Base-by-base conservation (phyloP, 2,797 vertebrate species). In the Carduelis carduelis region DNA sequence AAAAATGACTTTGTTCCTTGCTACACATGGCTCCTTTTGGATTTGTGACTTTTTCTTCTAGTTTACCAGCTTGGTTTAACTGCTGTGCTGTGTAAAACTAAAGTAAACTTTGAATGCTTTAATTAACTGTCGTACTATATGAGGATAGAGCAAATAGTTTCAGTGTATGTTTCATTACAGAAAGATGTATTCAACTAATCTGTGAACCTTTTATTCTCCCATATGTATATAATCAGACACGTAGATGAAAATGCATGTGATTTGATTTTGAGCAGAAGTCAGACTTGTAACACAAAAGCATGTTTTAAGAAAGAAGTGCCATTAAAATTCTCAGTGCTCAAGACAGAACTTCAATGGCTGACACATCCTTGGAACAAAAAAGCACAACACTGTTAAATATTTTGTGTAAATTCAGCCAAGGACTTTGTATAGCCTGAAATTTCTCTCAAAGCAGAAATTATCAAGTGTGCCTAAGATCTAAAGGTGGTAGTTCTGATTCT, bases 41-140 rank as follows among this genome's bases (percentile, higher is more conserved):
- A 84, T 96, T 89, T 94, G 87, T 71, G 55, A 79, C 72, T 79
- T 70, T 84, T 66, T 96, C 82, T 95, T 94, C 95, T 70, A 68
- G 90, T 94, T 91, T 76, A 79, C 84, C 87, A 91, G 44, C 93
- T 95, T 91, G 63, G 41, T 94, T 93, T 89, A 86, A 86, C 77
- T 95, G 75, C 76, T 95, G 35, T 83, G 55, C 86, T 79, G 34
- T 91, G 69, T 91, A 81, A 93, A 95, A 92, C 59, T 83, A 66
- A 94, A 92, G 56, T 92, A 88, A 96, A 94, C 93, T 50, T 88
- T 11, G 46, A 90, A 70, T 88, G 50, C 56, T 95, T 95, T 95
- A 93, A 93, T 94, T 95, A 93, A 80, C 55, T 96, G 90, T 61
- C 13, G 1, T 89, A 23, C 65, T 75, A 14, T 57, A 39, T 86